phyloP scores from a whole-genome alignment of 2,797 vertebrate species.

The Anguilla marmorata region DNA sequence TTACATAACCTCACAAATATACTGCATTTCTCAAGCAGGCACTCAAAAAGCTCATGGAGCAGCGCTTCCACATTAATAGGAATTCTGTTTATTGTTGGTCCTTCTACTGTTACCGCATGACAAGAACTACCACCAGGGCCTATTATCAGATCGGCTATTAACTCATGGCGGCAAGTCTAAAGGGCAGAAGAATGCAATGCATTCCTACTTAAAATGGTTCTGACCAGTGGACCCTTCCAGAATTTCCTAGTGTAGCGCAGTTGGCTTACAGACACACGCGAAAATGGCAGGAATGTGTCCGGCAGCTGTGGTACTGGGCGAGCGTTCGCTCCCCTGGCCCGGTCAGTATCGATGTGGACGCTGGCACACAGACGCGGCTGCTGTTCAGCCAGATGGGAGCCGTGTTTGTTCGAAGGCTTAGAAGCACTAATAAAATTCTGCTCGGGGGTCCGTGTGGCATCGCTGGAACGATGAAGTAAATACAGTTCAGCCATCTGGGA shows the following conservation, averaged over 20 bases:
- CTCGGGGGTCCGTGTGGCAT: conserved; percentile 23
- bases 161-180: neutral
- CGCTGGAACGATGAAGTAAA: neutral
- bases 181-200: neutral
- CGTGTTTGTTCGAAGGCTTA: conserved; percentile 29
- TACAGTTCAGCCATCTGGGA: neutral
- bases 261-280: neutral
- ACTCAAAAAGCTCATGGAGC: neutral
- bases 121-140: neutral
- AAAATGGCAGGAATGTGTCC: neutral
- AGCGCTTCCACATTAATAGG: neutral
- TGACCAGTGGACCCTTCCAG: neutral
- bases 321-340: conserved; percentile 8
- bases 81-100: neutral
- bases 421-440: conserved; percentile 41
- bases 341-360: conserved; percentile 7
- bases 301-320: conserved; percentile 30
- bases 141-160: neutral
- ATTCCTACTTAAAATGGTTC: neutral
- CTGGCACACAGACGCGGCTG: neutral
- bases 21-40: neutral
- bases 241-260: neutral
- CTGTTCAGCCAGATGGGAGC: conserved; percentile 15
- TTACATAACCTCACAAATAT: neutral
- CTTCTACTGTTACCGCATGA: neutral